Evolutionary conservation across 2,113 vertebrate species (phyloP).

Genomic region (Cavia aperea): DNA sequence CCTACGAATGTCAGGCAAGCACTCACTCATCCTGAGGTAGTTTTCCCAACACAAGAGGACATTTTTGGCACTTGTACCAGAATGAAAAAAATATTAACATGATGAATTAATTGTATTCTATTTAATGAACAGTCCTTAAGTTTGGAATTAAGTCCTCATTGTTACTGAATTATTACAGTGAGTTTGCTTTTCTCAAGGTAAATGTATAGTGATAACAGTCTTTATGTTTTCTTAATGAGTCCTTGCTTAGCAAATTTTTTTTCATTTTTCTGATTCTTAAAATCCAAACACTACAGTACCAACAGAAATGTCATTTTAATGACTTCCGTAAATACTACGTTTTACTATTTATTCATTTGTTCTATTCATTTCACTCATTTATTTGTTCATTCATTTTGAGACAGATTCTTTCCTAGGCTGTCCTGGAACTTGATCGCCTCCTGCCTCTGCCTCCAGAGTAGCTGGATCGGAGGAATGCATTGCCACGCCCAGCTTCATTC

Average conservation of each 20-base stretch:
- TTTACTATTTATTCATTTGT: neutral
- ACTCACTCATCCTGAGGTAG: neutral
- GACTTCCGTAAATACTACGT: neutral
- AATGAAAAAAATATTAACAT: constrained; percentile 6
- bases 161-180: neutral
- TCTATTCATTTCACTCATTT: neutral
- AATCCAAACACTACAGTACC: neutral
- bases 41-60: neutral
- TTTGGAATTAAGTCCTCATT: constrained; percentile 34
- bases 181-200: neutral
- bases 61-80: neutral
- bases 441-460: neutral
- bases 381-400: neutral
- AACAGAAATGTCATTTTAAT: neutral
- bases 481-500: neutral
- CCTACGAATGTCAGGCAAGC: neutral
- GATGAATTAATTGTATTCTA: neutral
- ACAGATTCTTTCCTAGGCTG: neutral
- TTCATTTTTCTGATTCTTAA: constrained; percentile 2
- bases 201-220: neutral
- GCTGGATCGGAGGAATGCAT: neutral
- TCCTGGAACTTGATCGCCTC: neutral
- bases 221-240: neutral
- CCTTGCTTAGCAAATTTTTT: neutral
- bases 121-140: neutral